phyloP scores from a whole-genome alignment of 2,888 invertebrate genomes.

The Diogma glabrata region DNA sequence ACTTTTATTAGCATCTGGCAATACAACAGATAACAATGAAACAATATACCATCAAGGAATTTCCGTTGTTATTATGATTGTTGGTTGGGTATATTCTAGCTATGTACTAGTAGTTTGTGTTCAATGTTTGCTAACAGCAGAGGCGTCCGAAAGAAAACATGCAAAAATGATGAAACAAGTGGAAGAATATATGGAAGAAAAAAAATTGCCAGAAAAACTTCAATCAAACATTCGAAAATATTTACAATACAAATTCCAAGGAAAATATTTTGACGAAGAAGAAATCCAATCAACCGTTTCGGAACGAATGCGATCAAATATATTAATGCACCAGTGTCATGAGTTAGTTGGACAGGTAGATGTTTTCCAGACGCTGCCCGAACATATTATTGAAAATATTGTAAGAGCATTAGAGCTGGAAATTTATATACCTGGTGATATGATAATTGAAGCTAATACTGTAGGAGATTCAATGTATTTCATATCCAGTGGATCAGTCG shows the following conservation, averaged over 20 bases:
- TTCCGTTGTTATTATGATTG: constrained; percentile 8
- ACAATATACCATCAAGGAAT: constrained; percentile 8
- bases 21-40: constrained; percentile 7
- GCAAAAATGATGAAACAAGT: constrained; percentile 37
- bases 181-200: constrained; percentile 37
- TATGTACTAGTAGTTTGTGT: constrained; percentile 4
- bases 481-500: constrained; percentile 43
- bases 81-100: constrained; percentile 9
- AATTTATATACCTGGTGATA: constrained; percentile 41
- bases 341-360: constrained; percentile 42
- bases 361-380: constrained; percentile 41
- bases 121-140: neutral
- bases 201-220: constrained; percentile 34
- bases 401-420: constrained; percentile 39
- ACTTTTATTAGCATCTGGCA: constrained; percentile 1
- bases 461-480: constrained; percentile 45
- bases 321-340: constrained; percentile 41
- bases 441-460: constrained; percentile 40
- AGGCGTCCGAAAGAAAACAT: constrained; percentile 36
- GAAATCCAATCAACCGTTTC: constrained; percentile 38
- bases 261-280: constrained; percentile 39
- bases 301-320: constrained; percentile 32
- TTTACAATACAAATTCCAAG: constrained; percentile 40
- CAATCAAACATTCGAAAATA: constrained; percentile 34
- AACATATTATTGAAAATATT: constrained; percentile 38